Conservation (phyloP, 1,140 invertebrate species). For the Agrypnia vestita region DNA sequence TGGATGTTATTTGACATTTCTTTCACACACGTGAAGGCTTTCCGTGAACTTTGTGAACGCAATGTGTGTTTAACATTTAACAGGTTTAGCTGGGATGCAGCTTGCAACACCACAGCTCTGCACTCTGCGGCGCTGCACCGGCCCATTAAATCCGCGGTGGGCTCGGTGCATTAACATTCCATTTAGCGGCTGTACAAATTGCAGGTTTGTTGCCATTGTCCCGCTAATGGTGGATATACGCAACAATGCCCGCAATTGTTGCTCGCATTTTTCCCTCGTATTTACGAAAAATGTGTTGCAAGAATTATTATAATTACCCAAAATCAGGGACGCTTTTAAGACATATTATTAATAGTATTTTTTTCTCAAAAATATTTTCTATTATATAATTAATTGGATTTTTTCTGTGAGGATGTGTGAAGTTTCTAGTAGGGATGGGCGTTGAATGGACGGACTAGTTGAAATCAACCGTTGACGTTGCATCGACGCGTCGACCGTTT, state of each 20-base stretch:
- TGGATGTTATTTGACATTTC: too few relatives aligned
- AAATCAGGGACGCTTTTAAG: too few relatives aligned
- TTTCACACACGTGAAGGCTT: too few relatives aligned
- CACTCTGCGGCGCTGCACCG: not conserved
- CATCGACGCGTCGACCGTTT: too few relatives aligned
- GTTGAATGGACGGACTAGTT: too few relatives aligned
- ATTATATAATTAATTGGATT: too few relatives aligned
- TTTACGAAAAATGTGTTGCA: not conserved
- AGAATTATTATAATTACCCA: too few relatives aligned
- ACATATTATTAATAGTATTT: too few relatives aligned
- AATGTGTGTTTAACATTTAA: not conserved
- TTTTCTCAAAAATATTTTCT: too few relatives aligned
- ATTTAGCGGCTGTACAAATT: slow-evolving; percentile 24
- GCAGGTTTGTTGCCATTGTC: not conserved
- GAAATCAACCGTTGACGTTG: too few relatives aligned
- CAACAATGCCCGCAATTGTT: slow-evolving; percentile 12
- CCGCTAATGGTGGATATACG: slow-evolving; percentile 11
- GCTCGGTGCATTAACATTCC: slow-evolving; percentile 12
- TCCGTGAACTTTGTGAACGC: not conserved
- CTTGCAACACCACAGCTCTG: not conserved
- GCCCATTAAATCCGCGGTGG: not conserved
- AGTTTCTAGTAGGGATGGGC: too few relatives aligned
- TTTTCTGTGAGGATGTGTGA: too few relatives aligned
- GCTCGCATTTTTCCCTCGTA: not conserved
- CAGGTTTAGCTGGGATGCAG: not conserved